These are phyloP conservation scores for Microtus ochrogaster DNA, from an alignment of 2,113 vertebrate genomes.

Conservation along the genomic window DNA sequence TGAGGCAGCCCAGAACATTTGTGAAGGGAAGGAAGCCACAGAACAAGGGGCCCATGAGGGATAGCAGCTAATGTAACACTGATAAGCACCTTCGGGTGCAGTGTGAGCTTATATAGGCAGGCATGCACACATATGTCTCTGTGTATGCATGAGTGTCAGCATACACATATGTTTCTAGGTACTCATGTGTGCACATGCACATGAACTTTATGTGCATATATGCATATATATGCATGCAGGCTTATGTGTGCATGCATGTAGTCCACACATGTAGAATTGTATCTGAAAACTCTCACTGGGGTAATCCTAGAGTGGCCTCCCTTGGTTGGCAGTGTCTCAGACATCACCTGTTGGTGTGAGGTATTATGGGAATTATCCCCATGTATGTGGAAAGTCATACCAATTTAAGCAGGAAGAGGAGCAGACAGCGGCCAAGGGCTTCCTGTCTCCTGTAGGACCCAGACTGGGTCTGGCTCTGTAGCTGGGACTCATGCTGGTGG, in stretches of 20 bases:
- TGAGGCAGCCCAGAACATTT: neutral
- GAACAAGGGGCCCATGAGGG: neutral
- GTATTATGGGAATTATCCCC: too few relatives aligned
- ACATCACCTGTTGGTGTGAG: neutral
- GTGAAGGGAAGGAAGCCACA: neutral
- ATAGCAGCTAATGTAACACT: accelerated
- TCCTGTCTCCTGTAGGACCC: neutral
- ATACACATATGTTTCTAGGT: neutral
- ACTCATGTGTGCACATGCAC: accelerated
- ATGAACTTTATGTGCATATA: accelerated
- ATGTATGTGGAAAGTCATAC: neutral
- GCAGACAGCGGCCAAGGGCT: neutral
- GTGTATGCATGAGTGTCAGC: neutral
- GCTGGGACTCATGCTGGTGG: neutral
- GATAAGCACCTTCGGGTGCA: neutral
- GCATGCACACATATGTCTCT: too few relatives aligned
- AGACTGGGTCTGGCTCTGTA: neutral
- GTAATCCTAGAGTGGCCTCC: neutral
- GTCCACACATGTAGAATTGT: neutral
- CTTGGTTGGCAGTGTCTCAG: neutral
- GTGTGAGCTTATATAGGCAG: neutral
- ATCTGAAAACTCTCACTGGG: neutral
- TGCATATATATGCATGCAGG: too few relatives aligned
- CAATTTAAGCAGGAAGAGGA: too few relatives aligned
- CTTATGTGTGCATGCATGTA: neutral